These are phyloP conservation scores for Acomys russatus DNA, from an alignment of 2,797 vertebrate species.

Conservation along the genomic window DNA sequence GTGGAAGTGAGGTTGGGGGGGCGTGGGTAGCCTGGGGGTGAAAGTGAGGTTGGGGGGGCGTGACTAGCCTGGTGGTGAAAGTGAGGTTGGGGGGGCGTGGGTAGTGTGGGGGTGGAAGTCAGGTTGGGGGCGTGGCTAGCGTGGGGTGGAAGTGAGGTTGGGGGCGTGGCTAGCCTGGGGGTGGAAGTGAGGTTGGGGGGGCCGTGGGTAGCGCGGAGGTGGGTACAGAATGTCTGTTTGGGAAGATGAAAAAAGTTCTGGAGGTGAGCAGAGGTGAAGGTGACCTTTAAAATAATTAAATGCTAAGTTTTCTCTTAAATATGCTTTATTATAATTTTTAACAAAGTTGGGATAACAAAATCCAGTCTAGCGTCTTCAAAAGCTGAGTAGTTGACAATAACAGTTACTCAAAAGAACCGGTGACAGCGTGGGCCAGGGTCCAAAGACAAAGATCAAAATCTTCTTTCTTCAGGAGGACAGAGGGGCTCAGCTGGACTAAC, in stretches of 20 bases:
- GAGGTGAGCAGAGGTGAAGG: background rate
- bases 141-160: background rate
- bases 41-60: background rate
- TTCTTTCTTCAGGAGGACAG: background rate
- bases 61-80: too few relatives aligned
- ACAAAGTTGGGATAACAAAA: conserved; percentile 40
- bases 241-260: conserved; percentile 7
- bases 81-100: background rate
- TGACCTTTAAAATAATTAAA: background rate
- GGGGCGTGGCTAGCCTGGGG: background rate
- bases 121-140: background rate
- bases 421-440: background rate
- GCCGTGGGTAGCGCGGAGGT: fast-evolving
- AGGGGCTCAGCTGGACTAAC: background rate
- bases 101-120: fast-evolving
- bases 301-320: background rate
- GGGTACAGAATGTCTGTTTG: background rate
- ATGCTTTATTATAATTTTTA: background rate
- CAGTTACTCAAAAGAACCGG: conserved; percentile 7
- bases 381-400: conserved; percentile 27
- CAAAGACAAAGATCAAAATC: conserved; percentile 33
- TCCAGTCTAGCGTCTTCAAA: conserved; percentile 37
- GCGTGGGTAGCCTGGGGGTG: fast-evolving
- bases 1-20: background rate
- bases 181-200: background rate